Percentiles rank a stretch among this genome's conserved stretches.
These are phyloP conservation scores for Melipona bicolor DNA, from an alignment of 2,888 invertebrate species.

Conservation along the genomic window DNA sequence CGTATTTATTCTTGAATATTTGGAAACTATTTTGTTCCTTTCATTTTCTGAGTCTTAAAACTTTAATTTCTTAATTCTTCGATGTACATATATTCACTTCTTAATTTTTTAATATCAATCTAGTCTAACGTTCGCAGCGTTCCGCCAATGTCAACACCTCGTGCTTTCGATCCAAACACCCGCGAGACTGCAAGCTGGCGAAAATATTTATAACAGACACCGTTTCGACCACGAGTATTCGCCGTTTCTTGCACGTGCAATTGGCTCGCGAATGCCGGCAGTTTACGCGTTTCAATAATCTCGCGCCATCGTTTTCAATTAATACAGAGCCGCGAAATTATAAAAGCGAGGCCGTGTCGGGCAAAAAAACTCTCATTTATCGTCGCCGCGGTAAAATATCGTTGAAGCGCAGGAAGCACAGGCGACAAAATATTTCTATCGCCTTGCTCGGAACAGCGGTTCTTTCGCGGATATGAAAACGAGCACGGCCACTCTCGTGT, in stretches of 20 bases:
- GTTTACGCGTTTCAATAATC: constrained; percentile 1
- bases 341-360: constrained; percentile 4
- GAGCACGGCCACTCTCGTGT: constrained; percentile 35
- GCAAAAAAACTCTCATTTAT: constrained; percentile 18
- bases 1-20: too few relatives aligned
- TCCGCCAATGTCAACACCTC: too few relatives aligned
- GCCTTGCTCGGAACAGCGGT: constrained; percentile 31
- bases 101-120: too few relatives aligned
- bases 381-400: constrained; percentile 16
- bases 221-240: background rate
- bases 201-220: background rate
- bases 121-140: too few relatives aligned
- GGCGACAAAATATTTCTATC: constrained; percentile 41
- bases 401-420: background rate
- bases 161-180: background rate
- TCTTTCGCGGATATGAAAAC: constrained; percentile 49
- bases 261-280: background rate
- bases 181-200: background rate
- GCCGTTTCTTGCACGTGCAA: background rate
- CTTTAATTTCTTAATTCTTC: too few relatives aligned
- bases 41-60: too few relatives aligned
- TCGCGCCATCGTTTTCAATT: background rate
- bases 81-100: too few relatives aligned
- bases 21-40: too few relatives aligned
- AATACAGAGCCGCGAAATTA: constrained; percentile 3